phyloP scores from a whole-genome alignment of 2,113 vertebrate species.

The Rhinogobius similis region DNA sequence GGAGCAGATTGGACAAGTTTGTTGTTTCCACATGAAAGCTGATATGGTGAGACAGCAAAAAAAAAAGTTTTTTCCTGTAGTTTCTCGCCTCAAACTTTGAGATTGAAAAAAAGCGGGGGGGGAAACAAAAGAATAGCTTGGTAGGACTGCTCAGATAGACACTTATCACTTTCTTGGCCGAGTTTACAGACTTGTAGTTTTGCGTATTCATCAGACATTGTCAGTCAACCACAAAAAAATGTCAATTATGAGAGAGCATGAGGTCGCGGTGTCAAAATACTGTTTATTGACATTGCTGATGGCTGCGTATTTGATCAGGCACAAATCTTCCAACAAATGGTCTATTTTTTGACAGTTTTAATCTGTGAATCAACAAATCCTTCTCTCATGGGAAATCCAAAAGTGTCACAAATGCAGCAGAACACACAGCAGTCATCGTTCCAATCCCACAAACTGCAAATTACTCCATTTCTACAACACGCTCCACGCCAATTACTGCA shows the following conservation, averaged over 20 bases:
- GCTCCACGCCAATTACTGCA: constrained; percentile 48
- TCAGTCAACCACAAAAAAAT: constrained; percentile 4
- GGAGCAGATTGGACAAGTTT: too few relatives aligned
- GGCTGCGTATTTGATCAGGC: neutral
- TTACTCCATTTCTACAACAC: constrained; percentile 23
- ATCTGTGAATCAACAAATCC: constrained; percentile 38
- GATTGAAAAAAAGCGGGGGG: too few relatives aligned
- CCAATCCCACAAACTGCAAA: constrained; percentile 20
- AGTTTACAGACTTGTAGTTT: too few relatives aligned
- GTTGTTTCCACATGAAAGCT: too few relatives aligned
- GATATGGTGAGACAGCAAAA: too few relatives aligned
- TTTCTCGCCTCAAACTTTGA: too few relatives aligned
- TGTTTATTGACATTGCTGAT: neutral
- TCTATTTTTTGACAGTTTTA: constrained; percentile 7
- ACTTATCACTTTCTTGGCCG: too few relatives aligned
- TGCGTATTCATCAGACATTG: too few relatives aligned
- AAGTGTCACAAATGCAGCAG: constrained; percentile 23
- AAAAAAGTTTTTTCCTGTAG: too few relatives aligned
- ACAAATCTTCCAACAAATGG: constrained; percentile 8
- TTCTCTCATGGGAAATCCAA: constrained; percentile 6
- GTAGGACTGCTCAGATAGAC: too few relatives aligned
- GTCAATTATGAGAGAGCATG: constrained; percentile 29
- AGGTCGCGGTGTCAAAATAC: constrained; percentile 7
- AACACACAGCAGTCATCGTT: constrained; percentile 4
- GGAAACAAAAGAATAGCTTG: too few relatives aligned